Evolutionary conservation across 2,113 vertebrate genomes (phyloP).

Genomic region (Xenopus laevis): DNA sequence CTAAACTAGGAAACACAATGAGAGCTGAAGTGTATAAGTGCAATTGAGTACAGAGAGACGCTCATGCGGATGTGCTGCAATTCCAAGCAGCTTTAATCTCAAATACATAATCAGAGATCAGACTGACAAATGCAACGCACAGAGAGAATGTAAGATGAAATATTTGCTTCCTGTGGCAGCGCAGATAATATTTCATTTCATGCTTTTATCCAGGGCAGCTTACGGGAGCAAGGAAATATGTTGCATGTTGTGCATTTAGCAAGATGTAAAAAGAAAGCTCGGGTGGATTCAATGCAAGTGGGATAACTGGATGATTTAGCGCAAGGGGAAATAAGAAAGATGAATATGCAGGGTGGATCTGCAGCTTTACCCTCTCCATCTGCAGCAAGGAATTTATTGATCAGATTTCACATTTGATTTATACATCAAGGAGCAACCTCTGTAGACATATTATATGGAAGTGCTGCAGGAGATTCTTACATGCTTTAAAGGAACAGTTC

Average conservation of each 20-base stretch:
- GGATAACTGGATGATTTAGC: not conserved
- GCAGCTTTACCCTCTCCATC: conserved; percentile 6
- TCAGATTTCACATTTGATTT: conserved; percentile 14
- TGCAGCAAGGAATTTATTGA: conserved; percentile 24
- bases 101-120: not conserved
- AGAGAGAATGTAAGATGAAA: conserved; percentile 3
- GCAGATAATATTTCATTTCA: not conserved
- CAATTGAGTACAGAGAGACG: no score
- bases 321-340: not conserved
- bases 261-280: not conserved
- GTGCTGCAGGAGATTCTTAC: not conserved
- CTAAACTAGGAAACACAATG: no score
- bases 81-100: no score
- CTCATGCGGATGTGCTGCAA: no score
- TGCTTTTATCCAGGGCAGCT: not conserved
- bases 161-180: conserved; percentile 9
- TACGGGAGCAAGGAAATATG: not conserved
- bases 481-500: not conserved
- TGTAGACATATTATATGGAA: conserved; percentile 4
- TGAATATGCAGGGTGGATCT: not conserved
- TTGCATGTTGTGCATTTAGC: not conserved
- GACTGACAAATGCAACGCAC: conserved; percentile 4
- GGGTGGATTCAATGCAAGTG: not conserved
- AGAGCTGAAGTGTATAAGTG: no score
- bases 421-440: conserved; percentile 19